Evolutionary conservation across 2,113 vertebrate species (phyloP).

Genomic region (Megaleporinus macrocephalus): DNA sequence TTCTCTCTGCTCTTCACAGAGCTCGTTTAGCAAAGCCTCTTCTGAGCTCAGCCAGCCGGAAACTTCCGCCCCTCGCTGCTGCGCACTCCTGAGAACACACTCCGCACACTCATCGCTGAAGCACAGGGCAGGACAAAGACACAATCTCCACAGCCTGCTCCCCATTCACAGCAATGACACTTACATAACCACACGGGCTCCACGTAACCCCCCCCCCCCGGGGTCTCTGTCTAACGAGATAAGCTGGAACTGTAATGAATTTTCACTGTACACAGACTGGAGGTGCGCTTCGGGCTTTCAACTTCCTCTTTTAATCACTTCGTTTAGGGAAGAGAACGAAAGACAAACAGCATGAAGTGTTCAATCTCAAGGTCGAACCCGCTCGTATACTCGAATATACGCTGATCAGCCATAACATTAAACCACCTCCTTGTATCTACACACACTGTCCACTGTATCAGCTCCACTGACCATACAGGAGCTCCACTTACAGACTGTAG

Average conservation of each 20-base stretch:
- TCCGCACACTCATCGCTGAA: not conserved
- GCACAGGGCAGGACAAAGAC: not conserved
- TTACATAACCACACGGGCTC: not conserved
- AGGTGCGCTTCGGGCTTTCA: not conserved
- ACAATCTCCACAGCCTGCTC: not conserved
- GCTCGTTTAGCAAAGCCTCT: not conserved
- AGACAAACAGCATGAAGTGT: too few relatives aligned
- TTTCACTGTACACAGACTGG: not conserved
- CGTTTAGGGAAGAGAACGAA: too few relatives aligned
- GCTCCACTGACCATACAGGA: too few relatives aligned
- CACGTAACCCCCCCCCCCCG: not conserved
- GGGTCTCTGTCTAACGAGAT: not conserved
- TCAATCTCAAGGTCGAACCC: too few relatives aligned
- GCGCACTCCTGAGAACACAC: not conserved
- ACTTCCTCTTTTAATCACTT: not conserved
- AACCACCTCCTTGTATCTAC: too few relatives aligned
- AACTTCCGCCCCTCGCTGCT: not conserved
- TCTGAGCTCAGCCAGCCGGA: conserved; percentile 7
- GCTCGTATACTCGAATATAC: too few relatives aligned
- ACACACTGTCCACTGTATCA: too few relatives aligned
- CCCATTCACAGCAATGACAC: not conserved
- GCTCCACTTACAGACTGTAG: too few relatives aligned
- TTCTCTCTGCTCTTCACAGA: not conserved
- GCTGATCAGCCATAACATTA: too few relatives aligned
- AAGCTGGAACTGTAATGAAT: not conserved